phyloP scores from a whole-genome alignment of 2,113 vertebrate genomes.

The Mormyrus iriodes region DNA sequence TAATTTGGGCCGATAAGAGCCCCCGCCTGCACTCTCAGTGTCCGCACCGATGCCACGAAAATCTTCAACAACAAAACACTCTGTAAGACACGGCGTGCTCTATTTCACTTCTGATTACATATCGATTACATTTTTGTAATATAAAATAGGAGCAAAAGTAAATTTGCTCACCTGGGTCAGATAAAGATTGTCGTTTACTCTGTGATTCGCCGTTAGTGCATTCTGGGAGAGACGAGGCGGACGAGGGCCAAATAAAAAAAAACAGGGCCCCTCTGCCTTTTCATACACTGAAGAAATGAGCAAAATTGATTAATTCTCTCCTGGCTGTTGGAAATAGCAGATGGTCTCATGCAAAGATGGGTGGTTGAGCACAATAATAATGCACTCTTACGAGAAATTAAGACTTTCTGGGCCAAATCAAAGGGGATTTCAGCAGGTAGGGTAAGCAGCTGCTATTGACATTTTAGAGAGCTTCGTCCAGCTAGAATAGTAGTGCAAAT shows the following conservation, averaged over 20 bases:
- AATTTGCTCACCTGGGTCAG: constrained; percentile 55
- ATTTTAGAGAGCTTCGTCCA: constrained; percentile 2
- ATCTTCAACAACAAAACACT: constrained; percentile 64
- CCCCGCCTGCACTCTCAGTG: constrained; percentile 51
- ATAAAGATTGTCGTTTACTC: constrained; percentile 58
- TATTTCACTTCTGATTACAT: constrained; percentile 67
- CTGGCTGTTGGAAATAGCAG: background rate
- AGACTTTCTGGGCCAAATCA: background rate
- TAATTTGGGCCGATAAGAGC: constrained; percentile 62
- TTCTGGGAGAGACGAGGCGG: constrained; percentile 30
- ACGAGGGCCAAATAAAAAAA: background rate
- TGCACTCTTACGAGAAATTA: background rate
- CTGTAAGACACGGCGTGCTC: constrained; percentile 57
- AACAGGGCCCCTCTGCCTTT: background rate
- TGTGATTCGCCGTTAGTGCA: constrained; percentile 51
- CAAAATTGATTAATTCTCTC: constrained; percentile 10
- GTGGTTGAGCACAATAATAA: background rate
- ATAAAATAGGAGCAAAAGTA: constrained; percentile 68
- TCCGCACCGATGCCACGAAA: constrained; percentile 61
- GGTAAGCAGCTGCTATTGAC: background rate
- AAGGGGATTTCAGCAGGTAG: constrained; percentile 4
- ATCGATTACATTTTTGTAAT: constrained; percentile 74
- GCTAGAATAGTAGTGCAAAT: background rate
- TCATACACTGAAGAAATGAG: background rate
- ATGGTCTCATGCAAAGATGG: background rate